Evolutionary conservation across 1,140 invertebrate genomes (phyloP).

Genomic region (Ephestia elutella): DNA sequence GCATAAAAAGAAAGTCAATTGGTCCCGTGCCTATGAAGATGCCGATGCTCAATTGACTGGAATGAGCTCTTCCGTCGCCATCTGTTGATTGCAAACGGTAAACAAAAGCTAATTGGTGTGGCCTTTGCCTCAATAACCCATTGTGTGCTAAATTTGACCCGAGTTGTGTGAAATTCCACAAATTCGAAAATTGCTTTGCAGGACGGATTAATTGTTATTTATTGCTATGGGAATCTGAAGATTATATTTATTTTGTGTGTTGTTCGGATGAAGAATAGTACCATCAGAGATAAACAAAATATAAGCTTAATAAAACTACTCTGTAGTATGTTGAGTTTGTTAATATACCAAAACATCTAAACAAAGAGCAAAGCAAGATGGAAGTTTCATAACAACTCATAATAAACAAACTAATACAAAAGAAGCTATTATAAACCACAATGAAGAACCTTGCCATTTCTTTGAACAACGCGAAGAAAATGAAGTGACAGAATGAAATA

Average conservation of each 20-base stretch:
- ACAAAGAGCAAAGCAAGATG: too few species aligned
- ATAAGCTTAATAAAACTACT: too few species aligned
- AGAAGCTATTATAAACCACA: not conserved
- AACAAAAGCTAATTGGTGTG: constrained; percentile 16
- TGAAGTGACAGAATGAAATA: not conserved
- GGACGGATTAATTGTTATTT: too few species aligned
- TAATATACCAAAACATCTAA: too few species aligned
- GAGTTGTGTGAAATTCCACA: constrained; percentile 2
- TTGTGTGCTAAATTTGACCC: constrained; percentile 12
- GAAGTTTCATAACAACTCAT: not conserved
- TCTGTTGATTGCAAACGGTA: constrained; percentile 14
- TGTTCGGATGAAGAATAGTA: too few species aligned
- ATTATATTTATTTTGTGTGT: too few species aligned
- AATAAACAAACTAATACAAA: not conserved
- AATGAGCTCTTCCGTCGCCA: constrained; percentile 15
- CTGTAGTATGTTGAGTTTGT: too few species aligned
- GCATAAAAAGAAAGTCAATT: constrained; percentile 16
- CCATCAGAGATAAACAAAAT: too few species aligned
- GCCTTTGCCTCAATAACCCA: constrained; percentile 13
- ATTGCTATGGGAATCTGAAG: too few species aligned
- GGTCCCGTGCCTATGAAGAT: constrained; percentile 10
- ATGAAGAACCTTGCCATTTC: constrained; percentile 1
- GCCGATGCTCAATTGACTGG: constrained; percentile 19
- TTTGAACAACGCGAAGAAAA: not conserved
- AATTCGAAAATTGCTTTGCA: not conserved